These are phyloP conservation scores for Cydia strobilella DNA, from an alignment of 1,140 invertebrate genomes.

Conservation along the genomic window DNA sequence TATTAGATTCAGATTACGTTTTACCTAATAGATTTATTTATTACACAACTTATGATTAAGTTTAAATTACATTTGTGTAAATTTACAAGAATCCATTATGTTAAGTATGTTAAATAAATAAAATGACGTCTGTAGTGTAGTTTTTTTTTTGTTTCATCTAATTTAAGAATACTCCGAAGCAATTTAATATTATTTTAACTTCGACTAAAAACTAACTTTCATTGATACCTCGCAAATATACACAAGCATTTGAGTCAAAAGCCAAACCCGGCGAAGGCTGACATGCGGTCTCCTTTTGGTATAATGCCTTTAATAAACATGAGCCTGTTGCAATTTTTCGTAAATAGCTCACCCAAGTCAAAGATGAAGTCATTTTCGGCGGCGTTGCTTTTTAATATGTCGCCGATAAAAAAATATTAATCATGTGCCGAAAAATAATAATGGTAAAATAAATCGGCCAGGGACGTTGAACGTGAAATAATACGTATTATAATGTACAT, in stretches of 20 bases:
- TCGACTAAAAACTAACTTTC: background rate
- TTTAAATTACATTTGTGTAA: too few species aligned
- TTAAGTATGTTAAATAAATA: too few species aligned
- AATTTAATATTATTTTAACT: background rate
- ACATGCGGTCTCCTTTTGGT: constrained; percentile 36
- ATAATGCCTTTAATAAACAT: constrained; percentile 49
- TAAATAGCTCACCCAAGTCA: constrained; percentile 44
- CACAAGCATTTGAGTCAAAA: constrained; percentile 29
- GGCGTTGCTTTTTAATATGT: constrained; percentile 45
- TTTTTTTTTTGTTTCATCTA: background rate
- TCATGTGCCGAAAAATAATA: constrained; percentile 49
- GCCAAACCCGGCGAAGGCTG: constrained; percentile 38
- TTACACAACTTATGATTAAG: too few species aligned
- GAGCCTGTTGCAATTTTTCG: constrained; percentile 42
- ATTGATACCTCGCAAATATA: constrained; percentile 10
- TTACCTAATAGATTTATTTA: too few species aligned
- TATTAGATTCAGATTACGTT: too few species aligned
- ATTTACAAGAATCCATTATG: too few species aligned
- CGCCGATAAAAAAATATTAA: constrained; percentile 45
- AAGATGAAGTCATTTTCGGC: constrained; percentile 54
- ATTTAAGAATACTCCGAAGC: background rate
- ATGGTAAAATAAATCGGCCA: constrained; percentile 46
- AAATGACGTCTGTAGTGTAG: too few species aligned
- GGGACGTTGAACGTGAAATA: constrained; percentile 32
- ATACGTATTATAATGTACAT: constrained; percentile 29